A percentile compares a stretch with the other conserved stretches of the same genome.
These are phyloP conservation scores for Melanotaenia maccullochi DNA, from an alignment of 2,797 vertebrate genomes.

Conservation along the genomic window DNA sequence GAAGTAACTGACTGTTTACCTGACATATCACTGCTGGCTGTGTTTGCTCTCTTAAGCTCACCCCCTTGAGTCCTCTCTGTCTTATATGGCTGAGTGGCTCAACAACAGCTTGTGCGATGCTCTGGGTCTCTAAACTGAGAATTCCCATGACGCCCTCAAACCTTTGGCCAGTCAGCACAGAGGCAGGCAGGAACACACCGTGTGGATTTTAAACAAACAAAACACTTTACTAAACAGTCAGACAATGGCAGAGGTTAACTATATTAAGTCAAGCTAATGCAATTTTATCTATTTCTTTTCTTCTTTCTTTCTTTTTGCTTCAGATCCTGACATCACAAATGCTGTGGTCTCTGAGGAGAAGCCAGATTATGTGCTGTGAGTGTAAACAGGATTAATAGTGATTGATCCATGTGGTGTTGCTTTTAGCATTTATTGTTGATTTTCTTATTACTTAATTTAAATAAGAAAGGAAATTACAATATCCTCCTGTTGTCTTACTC, in stretches of 20 bases:
- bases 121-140: constrained; percentile 58
- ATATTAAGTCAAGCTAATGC: constrained; percentile 17
- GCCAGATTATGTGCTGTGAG: constrained; percentile 88
- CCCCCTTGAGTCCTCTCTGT: constrained; percentile 66
- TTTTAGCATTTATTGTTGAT: neutral
- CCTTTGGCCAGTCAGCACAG: constrained; percentile 38
- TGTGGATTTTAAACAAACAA: constrained; percentile 49
- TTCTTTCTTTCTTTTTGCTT: constrained; percentile 43
- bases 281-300: constrained; percentile 20
- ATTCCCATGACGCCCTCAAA: constrained; percentile 65
- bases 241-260: constrained; percentile 27
- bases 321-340: constrained; percentile 72
- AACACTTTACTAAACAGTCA: constrained; percentile 39
- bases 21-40: constrained; percentile 29
- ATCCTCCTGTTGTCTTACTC: neutral
- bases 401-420: neutral
- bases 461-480: neutral
- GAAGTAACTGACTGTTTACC: constrained; percentile 33
- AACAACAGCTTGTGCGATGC: constrained; percentile 67
- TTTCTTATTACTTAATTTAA: neutral
- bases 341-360: constrained; percentile 75
- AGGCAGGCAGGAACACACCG: constrained; percentile 10
- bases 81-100: constrained; percentile 70
- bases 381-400: constrained; percentile 51
- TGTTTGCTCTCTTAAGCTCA: constrained; percentile 55